Evolutionary conservation across 2,888 invertebrate genomes (phyloP).

Genomic region (Thecocarcelia acutangulata): DNA sequence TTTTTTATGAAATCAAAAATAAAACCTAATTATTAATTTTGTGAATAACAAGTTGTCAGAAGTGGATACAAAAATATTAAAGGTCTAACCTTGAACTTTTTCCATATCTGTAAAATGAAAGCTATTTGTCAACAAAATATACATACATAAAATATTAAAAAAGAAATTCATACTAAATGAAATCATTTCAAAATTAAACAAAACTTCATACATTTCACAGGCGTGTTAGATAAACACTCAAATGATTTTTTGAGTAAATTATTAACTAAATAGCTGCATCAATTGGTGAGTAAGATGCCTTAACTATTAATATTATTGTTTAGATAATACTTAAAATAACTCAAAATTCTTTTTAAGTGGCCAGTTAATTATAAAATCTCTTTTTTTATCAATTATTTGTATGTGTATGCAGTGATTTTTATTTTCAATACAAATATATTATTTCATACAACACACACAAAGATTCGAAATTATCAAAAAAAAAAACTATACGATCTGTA

Average conservation of each 20-base stretch:
- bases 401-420: conserved; percentile 69
- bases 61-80: conserved; percentile 7
- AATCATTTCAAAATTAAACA: conserved; percentile 44
- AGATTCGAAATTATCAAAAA: not conserved
- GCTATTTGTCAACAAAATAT: conserved; percentile 25
- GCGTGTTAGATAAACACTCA: not conserved
- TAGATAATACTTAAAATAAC: conserved; percentile 20
- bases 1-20: conserved; percentile 26
- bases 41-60: conserved; percentile 24
- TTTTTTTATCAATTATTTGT: conserved; percentile 45
- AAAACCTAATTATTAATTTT: conserved; percentile 19
- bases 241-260: conserved; percentile 4
- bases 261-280: conserved; percentile 19
- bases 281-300: conserved; percentile 39
- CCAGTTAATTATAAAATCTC: conserved; percentile 39
- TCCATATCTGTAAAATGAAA: conserved; percentile 48
- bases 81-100: conserved; percentile 58
- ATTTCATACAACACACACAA: conserved; percentile 32
- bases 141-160: conserved; percentile 31
- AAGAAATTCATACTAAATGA: conserved; percentile 52
- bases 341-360: conserved; percentile 38
- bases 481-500: conserved; percentile 48
- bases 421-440: conserved; percentile 38
- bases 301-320: conserved; percentile 1
- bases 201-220: conserved; percentile 5